Evolutionary conservation across 2,113 vertebrate genomes (phyloP), one percentile per base, ranked within the genome.

Genomic region (Cavia aperea): DNA sequence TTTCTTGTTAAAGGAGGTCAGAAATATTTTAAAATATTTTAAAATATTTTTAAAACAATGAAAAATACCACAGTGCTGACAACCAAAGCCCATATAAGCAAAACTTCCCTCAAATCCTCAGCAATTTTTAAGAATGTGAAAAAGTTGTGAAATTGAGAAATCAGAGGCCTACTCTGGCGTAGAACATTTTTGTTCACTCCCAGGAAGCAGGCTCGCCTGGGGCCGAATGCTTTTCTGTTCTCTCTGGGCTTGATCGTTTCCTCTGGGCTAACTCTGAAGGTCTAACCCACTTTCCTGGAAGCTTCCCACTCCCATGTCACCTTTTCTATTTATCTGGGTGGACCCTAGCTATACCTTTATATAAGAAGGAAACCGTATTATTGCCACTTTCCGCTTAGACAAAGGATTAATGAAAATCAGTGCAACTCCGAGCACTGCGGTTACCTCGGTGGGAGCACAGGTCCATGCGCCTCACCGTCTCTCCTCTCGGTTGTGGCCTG

Each of bases 281-380:
- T 72, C 16, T 75, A 58, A 43, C 26, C n/a, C 46, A n/a, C 24
- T 72, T 72, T 90, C 62, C 51, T 7, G 78, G 68, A 63, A 86
- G 4, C 56, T 43, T 65, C 46, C n/a, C 10, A 56, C 86, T 66
- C 36, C 49, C 77, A 63, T 10, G 43, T 13, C 14, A 19, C 56
- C 39, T 83, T 58, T 36, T 26, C 13, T 24, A 23, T 24, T 87
- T 87, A n/a, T 46, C 66, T 87, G 62, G 70, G 79, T 92, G 82
- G 86, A n/a, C 16, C 15, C 56, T 65, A 65, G 31, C 83, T 83
- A 24, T 51, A 51, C 29, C 33, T 23, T 58, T 77, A 77, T 56
- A 87, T 83, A 81, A 62, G 83, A 84, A 89, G 60, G 77, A 94
- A 90, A 65, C 29, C 72, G 88, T 78, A 56, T 18, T 13, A 87